Base-by-base conservation (phyloP, 2,113 vertebrate genomes). In the Stigmatopora nigra region DNA sequence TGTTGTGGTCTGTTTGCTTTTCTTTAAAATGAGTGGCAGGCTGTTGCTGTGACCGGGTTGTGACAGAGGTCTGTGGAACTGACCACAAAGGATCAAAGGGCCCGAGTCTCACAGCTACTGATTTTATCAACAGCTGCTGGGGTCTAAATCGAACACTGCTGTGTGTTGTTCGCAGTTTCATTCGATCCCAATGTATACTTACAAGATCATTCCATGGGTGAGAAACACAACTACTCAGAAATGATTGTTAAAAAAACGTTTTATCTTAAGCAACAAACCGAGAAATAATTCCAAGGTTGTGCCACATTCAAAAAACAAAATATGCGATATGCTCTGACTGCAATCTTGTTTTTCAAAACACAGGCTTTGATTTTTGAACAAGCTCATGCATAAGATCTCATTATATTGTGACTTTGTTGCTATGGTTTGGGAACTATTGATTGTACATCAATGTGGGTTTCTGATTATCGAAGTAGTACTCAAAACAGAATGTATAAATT, bases 1-100 rank as follows among this genome's bases (percentile, higher is more conserved):
- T 81, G 78, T 88, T 84, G 75, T 78, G 70, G 78, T 73, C 48
- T 86, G 80, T 89, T 88, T 88, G 73, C 82, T 80, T 80, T 87
- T 15, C 62, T 58, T 83, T 82, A 84, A 83, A 81, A 80, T 78
- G 71, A 67, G 64, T 70, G 51, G 56, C 69, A 77, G 74, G 71
- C 68, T 71, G 83, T 71, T 68, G 63, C 69, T 58, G 63, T 46
- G 65, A 65, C 82, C 78, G 74, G 68, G 44, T 51, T 5, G 25
- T 38, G 48, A 62, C 35, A 25, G 53, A n/a, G 19, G 58, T 13
- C 10, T 8, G 15, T 63, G 6, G 16, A 15, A 45, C 17, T 45
- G 41, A 46, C 60, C 60, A 8, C 60, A 17, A 35, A 51, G 49
- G 25, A 63, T 49, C 25, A 31, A 63, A 63, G 22, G 8, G 20